Evolutionary conservation across 2,797 vertebrate genomes (phyloP).

Genomic region (Neopelma chrysocephalum): DNA sequence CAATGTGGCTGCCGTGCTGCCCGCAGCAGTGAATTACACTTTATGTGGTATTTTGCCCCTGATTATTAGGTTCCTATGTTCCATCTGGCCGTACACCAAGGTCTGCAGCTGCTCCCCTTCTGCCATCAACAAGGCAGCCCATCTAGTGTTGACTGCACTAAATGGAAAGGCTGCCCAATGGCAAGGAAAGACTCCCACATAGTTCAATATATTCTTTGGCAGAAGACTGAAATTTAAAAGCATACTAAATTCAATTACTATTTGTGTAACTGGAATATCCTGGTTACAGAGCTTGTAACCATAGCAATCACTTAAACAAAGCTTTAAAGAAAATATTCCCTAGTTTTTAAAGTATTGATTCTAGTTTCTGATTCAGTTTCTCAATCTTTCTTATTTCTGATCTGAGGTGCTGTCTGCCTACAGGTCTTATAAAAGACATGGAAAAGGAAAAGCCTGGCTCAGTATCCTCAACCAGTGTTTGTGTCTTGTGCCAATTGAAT

Average conservation of each 20-base stretch:
- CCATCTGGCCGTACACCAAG: fast-evolving
- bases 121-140: fast-evolving
- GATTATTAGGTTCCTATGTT: fast-evolving
- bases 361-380: neutral
- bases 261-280: slow-evolving; percentile 76
- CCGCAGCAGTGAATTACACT: neutral
- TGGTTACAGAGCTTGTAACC: slow-evolving; percentile 32
- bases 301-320: slow-evolving; percentile 14
- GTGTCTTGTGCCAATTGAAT: neutral
- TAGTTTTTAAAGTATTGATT: neutral
- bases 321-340: neutral
- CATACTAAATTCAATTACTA: slow-evolving; percentile 37
- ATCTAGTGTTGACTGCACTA: neutral
- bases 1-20: neutral
- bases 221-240: neutral
- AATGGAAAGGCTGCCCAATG: neutral
- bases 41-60: neutral
- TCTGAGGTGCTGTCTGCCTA: neutral
- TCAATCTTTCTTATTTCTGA: neutral
- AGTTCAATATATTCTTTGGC: neutral
- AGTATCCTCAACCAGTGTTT: neutral
- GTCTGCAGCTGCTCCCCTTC: neutral
- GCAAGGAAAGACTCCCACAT: neutral
- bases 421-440: neutral
- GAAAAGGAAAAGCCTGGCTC: neutral